These are phyloP conservation scores for Cairina moschata DNA, from an alignment of 2,113 vertebrate species.

Conservation along the genomic window DNA sequence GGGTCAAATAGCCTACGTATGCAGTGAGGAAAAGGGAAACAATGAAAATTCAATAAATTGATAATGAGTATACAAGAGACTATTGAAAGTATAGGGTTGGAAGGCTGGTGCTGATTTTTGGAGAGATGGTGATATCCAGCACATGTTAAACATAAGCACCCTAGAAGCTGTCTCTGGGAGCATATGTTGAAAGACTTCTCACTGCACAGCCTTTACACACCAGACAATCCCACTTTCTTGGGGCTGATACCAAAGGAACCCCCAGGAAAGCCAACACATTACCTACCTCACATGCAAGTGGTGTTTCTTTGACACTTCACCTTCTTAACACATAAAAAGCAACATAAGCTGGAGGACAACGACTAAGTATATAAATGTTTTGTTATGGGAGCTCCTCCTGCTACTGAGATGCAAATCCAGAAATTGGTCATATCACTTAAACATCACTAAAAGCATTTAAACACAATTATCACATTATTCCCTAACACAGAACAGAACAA, in stretches of 20 bases:
- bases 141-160: not conserved
- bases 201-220: not conserved
- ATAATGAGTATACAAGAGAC: not conserved
- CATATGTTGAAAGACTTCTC: not conserved
- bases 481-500: not conserved
- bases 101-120: not conserved
- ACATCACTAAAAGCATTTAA: not conserved
- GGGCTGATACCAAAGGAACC: accelerated
- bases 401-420: not conserved
- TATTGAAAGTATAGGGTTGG: not conserved
- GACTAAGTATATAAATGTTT: not conserved
- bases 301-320: not conserved
- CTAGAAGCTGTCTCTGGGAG: not conserved
- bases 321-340: not conserved
- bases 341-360: not conserved
- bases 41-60: not conserved
- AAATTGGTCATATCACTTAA: not conserved
- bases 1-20: not conserved
- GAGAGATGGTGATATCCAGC: not conserved
- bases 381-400: not conserved
- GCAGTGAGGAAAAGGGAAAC: not conserved
- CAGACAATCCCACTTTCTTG: not conserved
- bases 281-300: not conserved
- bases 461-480: not conserved
- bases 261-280: not conserved